Evolutionary conservation across 2,113 vertebrate genomes (phyloP).

Genomic region (Nematolebias whitei): DNA sequence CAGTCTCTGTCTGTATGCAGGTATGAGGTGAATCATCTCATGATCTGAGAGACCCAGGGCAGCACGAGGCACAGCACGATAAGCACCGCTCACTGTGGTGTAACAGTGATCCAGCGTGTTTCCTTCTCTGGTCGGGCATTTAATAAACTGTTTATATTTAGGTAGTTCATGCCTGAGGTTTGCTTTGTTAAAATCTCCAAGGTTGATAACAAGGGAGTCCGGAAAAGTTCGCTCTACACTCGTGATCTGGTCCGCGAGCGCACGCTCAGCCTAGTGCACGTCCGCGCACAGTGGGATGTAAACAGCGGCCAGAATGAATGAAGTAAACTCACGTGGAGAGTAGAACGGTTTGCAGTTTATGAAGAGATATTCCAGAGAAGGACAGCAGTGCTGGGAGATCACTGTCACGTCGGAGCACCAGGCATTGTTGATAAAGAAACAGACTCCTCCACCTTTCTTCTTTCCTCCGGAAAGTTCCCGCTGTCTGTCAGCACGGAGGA

Average conservation of each 20-base stretch:
- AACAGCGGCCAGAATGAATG: not conserved
- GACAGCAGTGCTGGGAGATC: no score
- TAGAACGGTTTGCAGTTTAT: no score
- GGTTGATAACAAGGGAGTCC: constrained; percentile 3
- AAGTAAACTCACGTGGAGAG: no score
- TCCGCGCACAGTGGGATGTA: not conserved
- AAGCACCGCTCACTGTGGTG: not conserved
- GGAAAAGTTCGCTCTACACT: not conserved
- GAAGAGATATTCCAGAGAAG: no score
- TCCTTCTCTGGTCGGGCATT: not conserved
- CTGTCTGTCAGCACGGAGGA: no score
- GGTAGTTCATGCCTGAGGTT: not conserved
- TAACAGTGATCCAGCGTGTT: not conserved
- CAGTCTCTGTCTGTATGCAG: not conserved
- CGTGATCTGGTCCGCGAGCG: not conserved
- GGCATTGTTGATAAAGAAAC: no score
- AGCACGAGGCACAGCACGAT: no score
- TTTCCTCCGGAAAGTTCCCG: no score
- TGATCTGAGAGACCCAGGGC: not conserved
- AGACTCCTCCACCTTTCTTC: no score
- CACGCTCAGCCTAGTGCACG: not conserved
- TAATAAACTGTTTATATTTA: constrained; percentile 10
- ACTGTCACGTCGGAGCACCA: no score
- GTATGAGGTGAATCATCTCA: not conserved
- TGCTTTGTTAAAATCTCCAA: not conserved